Base-by-base conservation (phyloP, 92 coral and sea anemone genomes). In the Nematostella vectensis region DNA sequence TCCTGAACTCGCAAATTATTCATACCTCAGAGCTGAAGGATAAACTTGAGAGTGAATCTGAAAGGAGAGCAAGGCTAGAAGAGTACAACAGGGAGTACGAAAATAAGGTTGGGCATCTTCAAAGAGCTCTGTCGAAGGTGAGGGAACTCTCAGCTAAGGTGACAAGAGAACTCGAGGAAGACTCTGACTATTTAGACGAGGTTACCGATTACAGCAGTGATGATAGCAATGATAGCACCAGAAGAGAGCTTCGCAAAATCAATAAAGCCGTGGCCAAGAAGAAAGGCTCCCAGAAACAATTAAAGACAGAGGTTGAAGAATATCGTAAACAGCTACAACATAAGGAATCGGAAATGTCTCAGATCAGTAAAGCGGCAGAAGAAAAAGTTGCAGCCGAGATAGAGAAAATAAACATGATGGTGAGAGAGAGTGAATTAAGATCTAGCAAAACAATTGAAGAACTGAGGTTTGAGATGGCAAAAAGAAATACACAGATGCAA, bases 11-110 rank as follows among this genome's bases (percentile, higher is more conserved):
- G 6, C 61, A 64, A 54, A 64, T 64, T 33, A 26, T 64, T 1
- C 54, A 63, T 27, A 47, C 84, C 20, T 69, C 64, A 47, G 63
- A 64, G 16, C 64, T 70, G 31, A 59, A 53, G 8, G 70, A 60
- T 25, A 42, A 69, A 16, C 69, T 28, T 47, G 70, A 40, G 60
- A 42, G 70, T 55, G 31, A 69, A 51, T 61, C 50, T 16, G 74
- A 77, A 52, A 75, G 52, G 65, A 59, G 59, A 10, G 47, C 6
- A 21, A 58, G 59, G 43, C 59, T 77, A 3, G 54, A 62, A 47
- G 70, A 77, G 13, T 28, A 48, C 4, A 70, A 70, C 27, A 49
- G 24, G 26, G 70, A 70, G 11, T 69, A 71, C 29, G 50, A 24
- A 29, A 61, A 58, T 12, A 77, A 64, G 55, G 64, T 77, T 25